phyloP scores from a whole-genome alignment of 2,797 vertebrate species.

The Zonotrichia albicollis region DNA sequence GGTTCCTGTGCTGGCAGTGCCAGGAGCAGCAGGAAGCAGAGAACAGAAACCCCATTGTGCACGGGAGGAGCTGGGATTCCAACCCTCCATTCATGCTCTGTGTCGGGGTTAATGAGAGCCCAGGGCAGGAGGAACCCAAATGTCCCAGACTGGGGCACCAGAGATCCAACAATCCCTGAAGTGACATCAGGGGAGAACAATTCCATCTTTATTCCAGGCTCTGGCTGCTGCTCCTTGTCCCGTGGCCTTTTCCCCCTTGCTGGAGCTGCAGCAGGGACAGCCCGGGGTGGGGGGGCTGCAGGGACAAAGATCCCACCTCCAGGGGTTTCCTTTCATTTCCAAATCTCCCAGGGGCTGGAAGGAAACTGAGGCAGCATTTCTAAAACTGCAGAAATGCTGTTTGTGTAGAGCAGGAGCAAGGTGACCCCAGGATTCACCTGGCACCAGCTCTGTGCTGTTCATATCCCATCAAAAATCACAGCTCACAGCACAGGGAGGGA shows the following conservation, averaged over 20 bases:
- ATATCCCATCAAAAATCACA: neutral
- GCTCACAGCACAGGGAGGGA: neutral
- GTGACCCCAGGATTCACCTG: neutral
- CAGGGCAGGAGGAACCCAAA: slow-evolving; percentile 24
- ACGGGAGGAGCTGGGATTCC: slow-evolving; percentile 5
- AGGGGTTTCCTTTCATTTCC: neutral
- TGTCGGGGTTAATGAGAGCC: slow-evolving; percentile 31
- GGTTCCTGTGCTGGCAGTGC: neutral
- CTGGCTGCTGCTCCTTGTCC: slow-evolving; percentile 37
- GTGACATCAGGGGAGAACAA: slow-evolving; percentile 46
- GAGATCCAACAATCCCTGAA: neutral
- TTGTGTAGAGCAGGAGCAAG: neutral
- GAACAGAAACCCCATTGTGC: slow-evolving; percentile 53
- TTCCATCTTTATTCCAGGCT: neutral
- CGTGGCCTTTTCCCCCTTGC: neutral
- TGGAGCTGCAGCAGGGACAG: neutral
- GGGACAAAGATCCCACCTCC: neutral
- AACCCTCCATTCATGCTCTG: neutral
- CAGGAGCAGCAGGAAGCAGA: neutral
- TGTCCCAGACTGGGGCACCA: neutral
- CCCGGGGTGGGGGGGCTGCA: neutral
- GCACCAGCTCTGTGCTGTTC: neutral
- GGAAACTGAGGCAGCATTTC: neutral
- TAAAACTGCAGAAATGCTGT: neutral
- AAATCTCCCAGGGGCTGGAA: neutral